A percentile compares a stretch with the other conserved stretches of the same genome.
Conservation (phyloP, 2,888 invertebrate species). For the Tipula vernalis region DNA sequence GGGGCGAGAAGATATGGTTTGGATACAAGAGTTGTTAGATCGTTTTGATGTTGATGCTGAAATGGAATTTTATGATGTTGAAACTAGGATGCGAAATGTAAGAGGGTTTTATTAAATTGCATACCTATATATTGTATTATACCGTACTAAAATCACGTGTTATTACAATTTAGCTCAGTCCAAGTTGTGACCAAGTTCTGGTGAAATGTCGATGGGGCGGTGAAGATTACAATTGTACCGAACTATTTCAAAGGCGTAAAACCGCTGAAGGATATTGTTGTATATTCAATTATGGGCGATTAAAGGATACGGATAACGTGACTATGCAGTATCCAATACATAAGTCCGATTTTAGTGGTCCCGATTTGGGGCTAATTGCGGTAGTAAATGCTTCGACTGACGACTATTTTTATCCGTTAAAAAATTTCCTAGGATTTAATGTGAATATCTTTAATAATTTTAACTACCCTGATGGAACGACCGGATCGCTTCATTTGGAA, state of each 20-base stretch:
- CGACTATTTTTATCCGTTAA: constrained; percentile 42
- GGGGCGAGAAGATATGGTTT: constrained; percentile 15
- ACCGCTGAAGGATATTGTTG: constrained; percentile 48
- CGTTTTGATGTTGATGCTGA: constrained; percentile 18
- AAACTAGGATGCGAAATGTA: constrained; percentile 21
- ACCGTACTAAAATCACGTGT: too few species aligned
- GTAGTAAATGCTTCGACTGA: constrained; percentile 38
- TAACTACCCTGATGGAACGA: constrained; percentile 37
- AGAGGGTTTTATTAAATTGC: too few species aligned
- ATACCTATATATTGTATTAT: too few species aligned
- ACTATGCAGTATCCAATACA: not conserved
- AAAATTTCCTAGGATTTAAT: constrained; percentile 37
- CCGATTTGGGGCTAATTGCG: constrained; percentile 36
- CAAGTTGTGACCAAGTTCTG: constrained; percentile 40
- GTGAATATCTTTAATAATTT: constrained; percentile 36
- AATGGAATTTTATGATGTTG: constrained; percentile 23
- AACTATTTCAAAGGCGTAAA: constrained; percentile 36
- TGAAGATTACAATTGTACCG: constrained; percentile 28
- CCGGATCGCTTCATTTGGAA: constrained; percentile 34
- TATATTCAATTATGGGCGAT: constrained; percentile 36
- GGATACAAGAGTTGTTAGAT: constrained; percentile 24
- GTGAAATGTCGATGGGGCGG: constrained; percentile 39
- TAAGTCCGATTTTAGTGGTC: constrained; percentile 24
- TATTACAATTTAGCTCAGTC: constrained; percentile 20
- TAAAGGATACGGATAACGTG: not conserved